Conservation (phyloP, 2,888 invertebrate species). For the Chaitophorus viminalis region DNA sequence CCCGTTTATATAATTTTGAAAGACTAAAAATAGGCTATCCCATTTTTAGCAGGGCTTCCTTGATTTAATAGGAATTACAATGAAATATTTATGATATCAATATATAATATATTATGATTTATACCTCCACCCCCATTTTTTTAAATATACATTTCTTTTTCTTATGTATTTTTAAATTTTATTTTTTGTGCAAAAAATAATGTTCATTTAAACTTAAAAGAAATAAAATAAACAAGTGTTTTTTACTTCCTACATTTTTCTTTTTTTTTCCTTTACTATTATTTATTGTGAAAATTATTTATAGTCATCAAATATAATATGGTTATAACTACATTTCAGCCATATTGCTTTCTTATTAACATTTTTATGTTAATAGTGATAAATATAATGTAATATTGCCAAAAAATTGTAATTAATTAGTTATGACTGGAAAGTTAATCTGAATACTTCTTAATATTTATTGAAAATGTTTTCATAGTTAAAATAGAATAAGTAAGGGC, state of each 20-base stretch:
- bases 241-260: constrained; percentile 26
- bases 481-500: no score
- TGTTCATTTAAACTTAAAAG: constrained; percentile 44
- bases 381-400: no score
- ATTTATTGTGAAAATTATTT: neutral
- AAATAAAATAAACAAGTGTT: constrained; percentile 41
- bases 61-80: constrained; percentile 42
- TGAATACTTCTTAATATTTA: no score
- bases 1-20: constrained; percentile 47
- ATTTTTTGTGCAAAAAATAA: constrained; percentile 13
- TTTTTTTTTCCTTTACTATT: constrained; percentile 1
- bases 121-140: constrained; percentile 29
- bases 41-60: constrained; percentile 52
- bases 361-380: no score
- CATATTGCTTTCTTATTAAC: no score
- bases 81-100: constrained; percentile 36
- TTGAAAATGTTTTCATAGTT: no score
- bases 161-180: constrained; percentile 11
- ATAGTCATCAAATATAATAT: neutral
- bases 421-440: no score
- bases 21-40: constrained; percentile 48
- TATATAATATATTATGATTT: constrained; percentile 45
- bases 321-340: neutral
- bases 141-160: constrained; percentile 35
- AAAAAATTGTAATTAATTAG: no score